Evolutionary conservation across 2,888 invertebrate species (phyloP), one percentile per base, ranked within the genome.

Genomic region (Tridacna gigas): DNA sequence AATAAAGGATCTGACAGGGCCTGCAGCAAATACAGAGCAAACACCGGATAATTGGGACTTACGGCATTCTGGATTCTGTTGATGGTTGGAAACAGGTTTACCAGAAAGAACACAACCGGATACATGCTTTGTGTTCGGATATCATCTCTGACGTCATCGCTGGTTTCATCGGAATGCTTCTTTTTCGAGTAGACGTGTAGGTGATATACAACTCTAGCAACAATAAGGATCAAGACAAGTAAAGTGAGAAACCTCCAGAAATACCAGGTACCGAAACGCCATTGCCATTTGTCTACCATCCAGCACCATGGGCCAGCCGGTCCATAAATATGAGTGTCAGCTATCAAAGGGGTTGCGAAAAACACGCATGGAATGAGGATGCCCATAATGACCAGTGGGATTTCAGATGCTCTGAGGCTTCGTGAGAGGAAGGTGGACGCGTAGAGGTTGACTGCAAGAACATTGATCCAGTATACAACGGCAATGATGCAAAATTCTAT

Each of bases 231-330:
- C 20, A 84, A 67, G 13, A 81, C 65, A 0, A 84, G 25, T 12
- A 71, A 45, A 9, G 80, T 81, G n/a, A 77, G 11, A 0, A 79
- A 63, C 56, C 74, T 63, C 84, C 84, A 84, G 4, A 81, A 79
- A 28, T 84, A 84, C 84, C 84, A 84, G 7, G 77, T 37, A 7
- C 80, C 81, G 48, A 81, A 84, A 18, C 84, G 63, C 84, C 84
- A 84, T 15, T 28, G 73, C 60, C 73, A 60, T 7, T 65, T 63
- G 22, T 81, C 76, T n/a, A 81, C 71, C 20, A 83, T 63, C 84
- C 84, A 84, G 37, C 84, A 84, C 81, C 81, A 84, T 5, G 71
- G 76, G 3, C 81, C 84, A 5, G 84, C 81, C 0, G 84, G 84
- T 18, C 76, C 81, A 48, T 84, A 84, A 22, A 73, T 79, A 61